phyloP scores from a whole-genome alignment of 2,113 vertebrate species.

The Petromus typicus region DNA sequence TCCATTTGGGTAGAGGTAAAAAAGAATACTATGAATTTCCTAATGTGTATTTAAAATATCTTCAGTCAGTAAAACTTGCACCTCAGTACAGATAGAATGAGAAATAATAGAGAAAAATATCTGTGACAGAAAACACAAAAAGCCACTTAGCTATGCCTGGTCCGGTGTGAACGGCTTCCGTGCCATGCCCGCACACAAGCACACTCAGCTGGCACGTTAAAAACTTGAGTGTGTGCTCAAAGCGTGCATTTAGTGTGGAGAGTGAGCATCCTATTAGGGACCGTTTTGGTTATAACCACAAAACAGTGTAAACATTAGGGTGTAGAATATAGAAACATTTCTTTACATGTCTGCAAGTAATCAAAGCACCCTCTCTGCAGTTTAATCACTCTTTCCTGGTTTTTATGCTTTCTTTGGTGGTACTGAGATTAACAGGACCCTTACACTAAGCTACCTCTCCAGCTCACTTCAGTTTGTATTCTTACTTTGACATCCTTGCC shows the following conservation, averaged over 20 bases:
- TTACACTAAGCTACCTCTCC: too few species aligned
- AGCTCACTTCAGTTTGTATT: neutral
- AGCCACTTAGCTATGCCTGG: neutral
- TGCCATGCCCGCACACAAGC: neutral
- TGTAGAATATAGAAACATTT: neutral
- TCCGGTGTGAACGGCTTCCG: neutral
- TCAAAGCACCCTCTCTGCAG: neutral
- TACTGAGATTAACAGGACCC: neutral
- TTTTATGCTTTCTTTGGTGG: neutral
- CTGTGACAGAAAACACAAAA: neutral
- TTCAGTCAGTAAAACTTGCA: neutral
- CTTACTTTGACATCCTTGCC: neutral
- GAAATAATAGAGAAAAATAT: neutral
- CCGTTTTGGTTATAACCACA: neutral
- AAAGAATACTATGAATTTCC: neutral
- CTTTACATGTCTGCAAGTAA: neutral
- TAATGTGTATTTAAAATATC: neutral
- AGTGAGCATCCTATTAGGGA: neutral
- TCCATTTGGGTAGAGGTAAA: neutral
- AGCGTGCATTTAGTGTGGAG: neutral
- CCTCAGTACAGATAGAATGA: neutral
- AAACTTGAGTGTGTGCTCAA: neutral
- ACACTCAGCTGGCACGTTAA: neutral
- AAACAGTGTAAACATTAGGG: neutral
- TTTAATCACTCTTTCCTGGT: neutral